phyloP scores from a whole-genome alignment of 2,888 invertebrate genomes.

The Rambutsinella grinnellia region DNA sequence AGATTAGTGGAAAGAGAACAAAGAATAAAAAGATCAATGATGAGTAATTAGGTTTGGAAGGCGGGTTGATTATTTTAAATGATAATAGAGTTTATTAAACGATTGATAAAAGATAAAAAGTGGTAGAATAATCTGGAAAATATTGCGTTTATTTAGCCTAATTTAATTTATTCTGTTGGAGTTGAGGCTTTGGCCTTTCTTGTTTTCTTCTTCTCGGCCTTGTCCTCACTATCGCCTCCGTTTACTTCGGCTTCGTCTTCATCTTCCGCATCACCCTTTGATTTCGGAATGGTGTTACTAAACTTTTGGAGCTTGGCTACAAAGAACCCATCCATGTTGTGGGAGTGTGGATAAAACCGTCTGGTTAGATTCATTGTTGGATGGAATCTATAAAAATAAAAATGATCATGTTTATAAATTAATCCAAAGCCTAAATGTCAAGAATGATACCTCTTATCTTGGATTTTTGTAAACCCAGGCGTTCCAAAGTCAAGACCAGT shows the following conservation, averaged over 20 bases:
- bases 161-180: too few species aligned
- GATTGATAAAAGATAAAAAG: too few species aligned
- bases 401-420: neutral
- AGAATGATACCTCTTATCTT: slow-evolving; percentile 72
- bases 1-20: too few species aligned
- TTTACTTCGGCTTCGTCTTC: slow-evolving; percentile 42
- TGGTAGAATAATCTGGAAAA: too few species aligned
- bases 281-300: slow-evolving; percentile 78
- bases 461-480: slow-evolving; percentile 92
- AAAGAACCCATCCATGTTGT: slow-evolving; percentile 99
- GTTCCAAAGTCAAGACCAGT: slow-evolving; percentile 96
- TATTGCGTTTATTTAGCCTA: too few species aligned
- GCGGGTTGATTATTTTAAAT: too few species aligned
- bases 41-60: too few species aligned
- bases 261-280: slow-evolving; percentile 34
- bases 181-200: too few species aligned
- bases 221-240: slow-evolving; percentile 8
- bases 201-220: too few species aligned
- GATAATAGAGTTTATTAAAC: too few species aligned
- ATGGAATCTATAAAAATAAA: slow-evolving; percentile 78
- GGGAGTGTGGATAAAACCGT: slow-evolving; percentile 96
- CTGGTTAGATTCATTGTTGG: slow-evolving; percentile 88
- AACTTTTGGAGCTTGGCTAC: slow-evolving; percentile 98
- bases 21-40: too few species aligned
- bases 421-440: neutral